phyloP scores from a whole-genome alignment of 2,113 vertebrate species.

The Mormyrus lacerda region DNA sequence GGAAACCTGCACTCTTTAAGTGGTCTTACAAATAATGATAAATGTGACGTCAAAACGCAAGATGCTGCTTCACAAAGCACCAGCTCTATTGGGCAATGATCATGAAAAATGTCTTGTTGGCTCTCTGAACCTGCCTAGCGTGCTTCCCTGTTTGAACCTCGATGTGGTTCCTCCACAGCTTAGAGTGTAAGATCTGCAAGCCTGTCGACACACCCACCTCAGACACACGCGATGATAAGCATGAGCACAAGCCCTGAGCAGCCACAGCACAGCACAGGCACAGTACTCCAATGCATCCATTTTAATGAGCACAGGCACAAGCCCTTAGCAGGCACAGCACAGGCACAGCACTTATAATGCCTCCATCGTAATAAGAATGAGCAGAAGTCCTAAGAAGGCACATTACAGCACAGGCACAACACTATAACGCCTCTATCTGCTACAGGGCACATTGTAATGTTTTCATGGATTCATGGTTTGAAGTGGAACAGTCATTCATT shows the following conservation, averaged over 20 bases:
- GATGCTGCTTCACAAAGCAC: not conserved
- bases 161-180: not conserved
- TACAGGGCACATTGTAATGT: not conserved
- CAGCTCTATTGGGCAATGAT: not conserved
- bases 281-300: not conserved
- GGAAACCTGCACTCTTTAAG: not conserved
- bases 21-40: not conserved
- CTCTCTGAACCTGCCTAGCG: not conserved
- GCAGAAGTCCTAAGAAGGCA: not conserved
- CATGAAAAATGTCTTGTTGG: not conserved
- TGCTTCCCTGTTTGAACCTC: not conserved
- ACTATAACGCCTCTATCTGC: not conserved
- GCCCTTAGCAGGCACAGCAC: not conserved
- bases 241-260: not conserved
- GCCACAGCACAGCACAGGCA: not conserved
- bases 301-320: not conserved
- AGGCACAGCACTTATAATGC: not conserved
- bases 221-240: not conserved
- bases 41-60: not conserved
- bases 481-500: not conserved
- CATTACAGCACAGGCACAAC: not conserved
- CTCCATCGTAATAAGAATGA: not conserved
- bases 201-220: not conserved
- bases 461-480: not conserved
- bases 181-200: not conserved